phyloP scores from a whole-genome alignment of 1,140 invertebrate genomes.

The Trichonephila inaurata region DNA sequence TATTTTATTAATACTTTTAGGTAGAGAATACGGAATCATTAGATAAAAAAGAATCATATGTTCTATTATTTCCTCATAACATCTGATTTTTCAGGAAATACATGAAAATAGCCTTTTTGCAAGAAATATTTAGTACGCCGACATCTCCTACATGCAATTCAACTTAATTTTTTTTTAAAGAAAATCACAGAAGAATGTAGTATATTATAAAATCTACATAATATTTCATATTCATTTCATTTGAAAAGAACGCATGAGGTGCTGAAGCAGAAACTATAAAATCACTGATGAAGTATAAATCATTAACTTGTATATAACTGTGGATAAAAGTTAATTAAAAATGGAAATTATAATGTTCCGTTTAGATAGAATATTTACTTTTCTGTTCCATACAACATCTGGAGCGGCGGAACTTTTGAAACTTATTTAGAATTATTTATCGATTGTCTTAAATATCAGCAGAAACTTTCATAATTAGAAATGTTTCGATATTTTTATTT shows the following conservation, averaged over 20 bases:
- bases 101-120: not conserved
- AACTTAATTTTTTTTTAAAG: not conserved
- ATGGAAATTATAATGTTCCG: slow-evolving; percentile 31
- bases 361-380: slow-evolving; percentile 2
- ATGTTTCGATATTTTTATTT: not conserved
- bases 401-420: not conserved
- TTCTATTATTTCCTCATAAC: too few species aligned
- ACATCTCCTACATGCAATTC: not conserved
- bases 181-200: not conserved
- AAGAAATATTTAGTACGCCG: not conserved
- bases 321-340: slow-evolving; percentile 30
- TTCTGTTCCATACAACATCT: not conserved
- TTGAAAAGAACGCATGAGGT: not conserved
- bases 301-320: not conserved
- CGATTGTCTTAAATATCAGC: not conserved
- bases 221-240: slow-evolving; percentile 1
- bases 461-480: slow-evolving; percentile 2
- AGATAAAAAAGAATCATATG: too few species aligned
- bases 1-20: too few species aligned
- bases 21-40: too few species aligned
- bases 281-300: not conserved
- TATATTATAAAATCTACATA: not conserved
- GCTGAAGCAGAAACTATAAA: not conserved
- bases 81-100: too few species aligned
- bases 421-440: slow-evolving; percentile 28